These are phyloP conservation scores for Saxicola maurus DNA, from an alignment of 2,797 vertebrate species.

Conservation along the genomic window DNA sequence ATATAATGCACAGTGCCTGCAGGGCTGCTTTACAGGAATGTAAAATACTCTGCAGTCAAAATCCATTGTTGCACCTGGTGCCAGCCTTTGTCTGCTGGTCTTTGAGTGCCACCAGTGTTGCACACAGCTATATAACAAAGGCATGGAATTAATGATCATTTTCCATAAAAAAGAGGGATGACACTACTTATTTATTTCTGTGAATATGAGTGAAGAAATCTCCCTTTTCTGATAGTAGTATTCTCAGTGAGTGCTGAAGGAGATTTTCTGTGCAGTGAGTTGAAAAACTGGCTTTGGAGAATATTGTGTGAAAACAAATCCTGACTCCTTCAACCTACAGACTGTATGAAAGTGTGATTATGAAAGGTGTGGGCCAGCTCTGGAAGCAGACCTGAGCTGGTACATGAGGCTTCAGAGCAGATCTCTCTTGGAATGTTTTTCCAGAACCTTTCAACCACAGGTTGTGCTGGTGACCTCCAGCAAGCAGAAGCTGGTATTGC, in stretches of 20 bases:
- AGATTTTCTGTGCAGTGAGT: background rate
- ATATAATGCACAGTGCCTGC: background rate
- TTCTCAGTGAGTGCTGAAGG: background rate
- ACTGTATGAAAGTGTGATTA: background rate
- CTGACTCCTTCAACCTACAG: background rate
- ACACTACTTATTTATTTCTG: background rate
- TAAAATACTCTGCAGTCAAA: background rate
- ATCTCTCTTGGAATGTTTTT: background rate
- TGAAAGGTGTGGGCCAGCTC: background rate
- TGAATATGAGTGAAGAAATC: background rate
- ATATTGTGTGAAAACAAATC: background rate
- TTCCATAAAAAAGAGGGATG: background rate
- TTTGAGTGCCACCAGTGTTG: background rate
- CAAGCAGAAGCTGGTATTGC: background rate
- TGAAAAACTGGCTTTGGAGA: background rate
- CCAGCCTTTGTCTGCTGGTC: background rate
- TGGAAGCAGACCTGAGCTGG: background rate
- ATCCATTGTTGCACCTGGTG: background rate
- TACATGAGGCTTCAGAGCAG: background rate
- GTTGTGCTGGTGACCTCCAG: background rate
- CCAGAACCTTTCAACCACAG: background rate
- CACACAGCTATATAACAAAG: background rate
- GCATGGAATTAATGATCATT: background rate
- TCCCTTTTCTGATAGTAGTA: background rate
- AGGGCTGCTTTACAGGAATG: background rate